Conservation (phyloP, 2,797 vertebrate species). For the Tenualosa thibaudeaui region DNA sequence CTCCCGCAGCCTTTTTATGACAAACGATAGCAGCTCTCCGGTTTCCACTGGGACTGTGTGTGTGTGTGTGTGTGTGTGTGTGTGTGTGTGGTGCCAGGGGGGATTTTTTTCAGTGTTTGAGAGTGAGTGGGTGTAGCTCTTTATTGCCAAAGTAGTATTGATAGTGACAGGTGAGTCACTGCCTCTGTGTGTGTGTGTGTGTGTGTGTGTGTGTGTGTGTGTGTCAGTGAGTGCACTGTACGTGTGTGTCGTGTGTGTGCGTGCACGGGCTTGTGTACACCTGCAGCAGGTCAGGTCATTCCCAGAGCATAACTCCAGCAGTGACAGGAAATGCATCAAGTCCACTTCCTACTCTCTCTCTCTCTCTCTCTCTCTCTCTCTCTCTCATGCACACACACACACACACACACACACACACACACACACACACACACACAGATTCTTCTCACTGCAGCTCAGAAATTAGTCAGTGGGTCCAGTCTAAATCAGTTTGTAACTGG, state of each 20-base stretch:
- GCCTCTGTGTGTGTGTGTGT: background rate
- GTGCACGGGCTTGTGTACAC: background rate
- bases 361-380: too few relatives aligned
- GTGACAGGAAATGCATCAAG: constrained; percentile 12
- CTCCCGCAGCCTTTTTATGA: constrained; percentile 57
- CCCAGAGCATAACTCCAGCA: background rate
- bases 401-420: background rate
- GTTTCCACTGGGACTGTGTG: constrained; percentile 44
- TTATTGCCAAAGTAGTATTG: constrained; percentile 11
- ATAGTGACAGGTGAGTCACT: constrained; percentile 8
- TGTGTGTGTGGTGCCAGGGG: background rate
- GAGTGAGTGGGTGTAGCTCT: constrained; percentile 10
- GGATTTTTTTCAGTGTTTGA: background rate
- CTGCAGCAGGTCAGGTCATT: constrained; percentile 11
- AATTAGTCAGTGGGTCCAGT: too few relatives aligned
- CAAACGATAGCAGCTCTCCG: constrained; percentile 60
- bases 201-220: background rate
- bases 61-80: constrained; percentile 28
- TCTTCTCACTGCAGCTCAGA: too few relatives aligned
- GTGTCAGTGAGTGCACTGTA: background rate
- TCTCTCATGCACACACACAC: too few relatives aligned
- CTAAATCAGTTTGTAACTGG: too few relatives aligned
- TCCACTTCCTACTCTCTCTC: background rate
- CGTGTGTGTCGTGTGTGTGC: constrained; percentile 5
- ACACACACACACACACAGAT: background rate